phyloP scores from a whole-genome alignment of 2,888 invertebrate genomes.

The Macrophya alboannulata region DNA sequence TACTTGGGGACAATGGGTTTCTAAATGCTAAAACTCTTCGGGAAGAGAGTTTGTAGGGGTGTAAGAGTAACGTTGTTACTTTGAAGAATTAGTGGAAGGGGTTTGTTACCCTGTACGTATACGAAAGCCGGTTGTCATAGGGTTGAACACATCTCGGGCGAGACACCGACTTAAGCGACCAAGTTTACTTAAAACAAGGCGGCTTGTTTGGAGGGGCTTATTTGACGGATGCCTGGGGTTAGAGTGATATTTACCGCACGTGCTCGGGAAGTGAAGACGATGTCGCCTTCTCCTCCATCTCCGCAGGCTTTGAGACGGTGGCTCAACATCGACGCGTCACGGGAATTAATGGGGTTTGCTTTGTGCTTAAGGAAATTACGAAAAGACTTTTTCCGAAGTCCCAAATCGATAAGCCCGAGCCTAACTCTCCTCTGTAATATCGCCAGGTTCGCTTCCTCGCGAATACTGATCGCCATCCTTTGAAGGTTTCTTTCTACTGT shows the following conservation, averaged over 20 bases:
- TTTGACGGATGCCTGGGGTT: slow-evolving; percentile 57
- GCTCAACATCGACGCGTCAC: slow-evolving; percentile 56
- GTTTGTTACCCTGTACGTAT: slow-evolving; percentile 21
- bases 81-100: slow-evolving; percentile 17
- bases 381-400: slow-evolving; percentile 3
- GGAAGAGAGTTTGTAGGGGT: slow-evolving; percentile 4
- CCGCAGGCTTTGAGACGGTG: slow-evolving; percentile 43
- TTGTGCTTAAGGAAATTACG: slow-evolving; percentile 55
- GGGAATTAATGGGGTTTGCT: slow-evolving; percentile 59
- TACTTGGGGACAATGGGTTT: slow-evolving; percentile 29
- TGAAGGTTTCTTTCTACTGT: slow-evolving; percentile 42
- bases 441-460: slow-evolving; percentile 26
- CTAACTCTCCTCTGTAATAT: slow-evolving; percentile 33
- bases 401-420: slow-evolving; percentile 42
- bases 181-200: slow-evolving; percentile 57
- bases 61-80: neutral
- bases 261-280: slow-evolving; percentile 47
- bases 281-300: slow-evolving; percentile 25
- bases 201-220: slow-evolving; percentile 53
- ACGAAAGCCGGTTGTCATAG: slow-evolving; percentile 26
- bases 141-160: slow-evolving; percentile 23
- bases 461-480: slow-evolving; percentile 47
- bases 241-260: slow-evolving; percentile 57
- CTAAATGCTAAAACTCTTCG: slow-evolving; percentile 40
- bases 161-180: slow-evolving; percentile 34